These are phyloP conservation scores for Andrena haemorrhoa DNA, from an alignment of 2,888 invertebrate species.

Conservation along the genomic window DNA sequence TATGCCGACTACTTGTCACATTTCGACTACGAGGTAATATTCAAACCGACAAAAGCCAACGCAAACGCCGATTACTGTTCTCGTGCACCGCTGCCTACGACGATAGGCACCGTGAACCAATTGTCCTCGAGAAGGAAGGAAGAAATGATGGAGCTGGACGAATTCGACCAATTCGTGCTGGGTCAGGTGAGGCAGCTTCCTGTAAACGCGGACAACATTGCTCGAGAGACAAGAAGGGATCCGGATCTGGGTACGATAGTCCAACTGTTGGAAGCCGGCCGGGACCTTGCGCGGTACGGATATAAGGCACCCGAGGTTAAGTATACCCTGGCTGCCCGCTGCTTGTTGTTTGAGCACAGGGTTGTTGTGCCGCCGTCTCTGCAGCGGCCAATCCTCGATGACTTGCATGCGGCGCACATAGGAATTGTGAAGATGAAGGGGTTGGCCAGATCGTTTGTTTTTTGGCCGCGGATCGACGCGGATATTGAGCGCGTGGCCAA, in stretches of 20 bases:
- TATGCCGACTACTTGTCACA: conserved; percentile 1
- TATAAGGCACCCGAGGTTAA: neutral
- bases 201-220: neutral
- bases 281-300: neutral
- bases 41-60: neutral
- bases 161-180: neutral
- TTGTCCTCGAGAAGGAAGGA: neutral
- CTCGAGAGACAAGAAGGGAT: neutral
- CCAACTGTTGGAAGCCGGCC: neutral
- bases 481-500: neutral
- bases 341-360: neutral
- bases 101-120: neutral
- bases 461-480: neutral
- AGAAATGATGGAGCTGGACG: neutral
- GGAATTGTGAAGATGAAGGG: neutral
- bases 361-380: neutral
- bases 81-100: neutral
- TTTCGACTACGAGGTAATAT: neutral
- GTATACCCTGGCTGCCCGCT: neutral
- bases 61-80: neutral
- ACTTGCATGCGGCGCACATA: neutral
- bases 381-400: neutral
- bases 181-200: neutral
- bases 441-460: neutral
- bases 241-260: neutral